phyloP scores from a whole-genome alignment of 2,113 vertebrate genomes.

The Caretta caretta region DNA sequence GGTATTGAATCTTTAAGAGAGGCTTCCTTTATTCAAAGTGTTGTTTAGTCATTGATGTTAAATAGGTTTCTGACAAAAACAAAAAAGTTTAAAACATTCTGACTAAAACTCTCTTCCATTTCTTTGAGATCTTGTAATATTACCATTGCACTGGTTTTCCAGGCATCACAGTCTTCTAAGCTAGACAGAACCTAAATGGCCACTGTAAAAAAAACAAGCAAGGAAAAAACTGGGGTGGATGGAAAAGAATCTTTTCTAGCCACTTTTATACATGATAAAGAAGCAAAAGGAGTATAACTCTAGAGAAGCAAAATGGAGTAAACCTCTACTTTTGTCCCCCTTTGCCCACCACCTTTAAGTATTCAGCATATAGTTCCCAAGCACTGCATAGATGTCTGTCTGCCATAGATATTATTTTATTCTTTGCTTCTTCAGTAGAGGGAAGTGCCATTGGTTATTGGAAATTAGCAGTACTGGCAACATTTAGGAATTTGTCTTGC shows the following conservation, averaged over 20 bases:
- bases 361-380: neutral
- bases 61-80: neutral
- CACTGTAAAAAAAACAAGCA: neutral
- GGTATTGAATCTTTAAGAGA: neutral
- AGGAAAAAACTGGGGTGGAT: neutral
- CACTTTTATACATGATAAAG: neutral
- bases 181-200: neutral
- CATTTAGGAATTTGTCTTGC: neutral
- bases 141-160: neutral
- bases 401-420: neutral
- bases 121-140: slow-evolving; percentile 41
- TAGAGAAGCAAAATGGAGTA: neutral
- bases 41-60: neutral
- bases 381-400: neutral
- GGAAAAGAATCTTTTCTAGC: neutral
- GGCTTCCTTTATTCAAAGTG: neutral
- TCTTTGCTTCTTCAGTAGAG: neutral
- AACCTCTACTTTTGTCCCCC: neutral
- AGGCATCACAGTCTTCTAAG: neutral
- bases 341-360: neutral
- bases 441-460: neutral
- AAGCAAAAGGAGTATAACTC: neutral
- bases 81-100: neutral
- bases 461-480: neutral
- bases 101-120: neutral